Base-by-base conservation (phyloP, 2,888 invertebrate genomes). In the Parasteatoda lunata region DNA sequence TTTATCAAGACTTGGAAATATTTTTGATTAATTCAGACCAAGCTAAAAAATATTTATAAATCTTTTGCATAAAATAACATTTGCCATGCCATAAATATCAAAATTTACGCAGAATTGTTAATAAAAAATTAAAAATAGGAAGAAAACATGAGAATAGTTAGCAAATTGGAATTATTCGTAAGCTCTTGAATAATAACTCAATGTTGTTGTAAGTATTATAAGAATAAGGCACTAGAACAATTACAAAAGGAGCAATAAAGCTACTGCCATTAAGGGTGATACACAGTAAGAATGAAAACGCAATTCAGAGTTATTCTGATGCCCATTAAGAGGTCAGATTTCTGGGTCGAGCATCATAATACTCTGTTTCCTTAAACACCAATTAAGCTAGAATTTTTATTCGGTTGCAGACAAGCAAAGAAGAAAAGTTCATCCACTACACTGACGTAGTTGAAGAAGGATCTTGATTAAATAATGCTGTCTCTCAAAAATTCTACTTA, bases 301-400 rank as follows among this genome's bases (percentile, higher is more conserved):
- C 59, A 59, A 59, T 13, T n/a, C 59, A 9, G 59, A 59, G 59
- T 59, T 59, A 59, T n/a, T 59, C 59, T 59, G 9, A 59, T n/a
- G 54, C 30, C 77, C 9, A 51, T 70, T 78, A 78, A 78, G 69
- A 70, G 77, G 71, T 79, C 71, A 71, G 79, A 78, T 78, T 78
- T 79, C 71, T 71, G 65, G 64, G 71, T 64, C 70, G 48, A 71
- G 71, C 59, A 7, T 30, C 30, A 79, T 47, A 71, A 79, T 70
- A 71, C 64, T 64, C 49, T 45, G 13, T 79, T 71, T 79, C 49
- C 71, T 71, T 59, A 79, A 79, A 64, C 70, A 52, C 51, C 71
- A 71, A 64, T 71, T 79, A 79, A 64, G 69, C 54, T 59, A 71
- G 79, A 79, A 78, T 71, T 71, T 79, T 15, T 49, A 15, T 65